Evolutionary conservation across 2,797 vertebrate genomes (phyloP).

Genomic region (Myotis vivesi): DNA sequence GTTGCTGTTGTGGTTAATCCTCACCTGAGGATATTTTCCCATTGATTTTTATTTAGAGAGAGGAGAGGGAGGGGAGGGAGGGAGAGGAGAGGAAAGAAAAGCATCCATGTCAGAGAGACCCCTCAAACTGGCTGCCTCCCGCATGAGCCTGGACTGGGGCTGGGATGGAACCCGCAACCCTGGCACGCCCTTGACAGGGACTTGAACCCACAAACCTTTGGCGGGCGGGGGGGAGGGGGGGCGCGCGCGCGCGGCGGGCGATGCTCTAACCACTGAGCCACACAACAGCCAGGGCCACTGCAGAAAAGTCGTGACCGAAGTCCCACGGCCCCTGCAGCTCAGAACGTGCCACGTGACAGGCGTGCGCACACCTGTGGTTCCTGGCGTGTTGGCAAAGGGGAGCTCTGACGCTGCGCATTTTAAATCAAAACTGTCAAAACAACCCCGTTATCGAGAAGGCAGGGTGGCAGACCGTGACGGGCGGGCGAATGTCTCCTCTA

Average conservation of each 20-base stretch:
- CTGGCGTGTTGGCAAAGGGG: neutral
- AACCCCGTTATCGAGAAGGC: neutral
- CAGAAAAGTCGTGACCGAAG: constrained; percentile 40
- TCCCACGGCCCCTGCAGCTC: constrained; percentile 7
- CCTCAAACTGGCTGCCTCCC: too few relatives aligned
- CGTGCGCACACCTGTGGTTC: neutral
- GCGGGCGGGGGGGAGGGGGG: too few relatives aligned
- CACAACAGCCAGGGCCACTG: neutral
- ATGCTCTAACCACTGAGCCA: neutral
- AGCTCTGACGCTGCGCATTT: neutral
- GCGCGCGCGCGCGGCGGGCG: too few relatives aligned
- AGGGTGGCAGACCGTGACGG: too few relatives aligned
- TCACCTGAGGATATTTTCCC: neutral
- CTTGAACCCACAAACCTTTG: neutral
- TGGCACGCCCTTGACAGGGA: neutral
- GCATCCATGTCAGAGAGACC: neutral
- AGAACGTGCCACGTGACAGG: neutral
- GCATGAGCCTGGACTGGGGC: neutral
- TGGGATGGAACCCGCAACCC: neutral
- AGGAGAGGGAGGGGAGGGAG: neutral
- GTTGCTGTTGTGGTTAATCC: neutral
- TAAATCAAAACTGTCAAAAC: neutral
- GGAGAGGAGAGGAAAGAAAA: too few relatives aligned
- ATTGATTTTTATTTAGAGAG: neutral
- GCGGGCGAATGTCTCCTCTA: neutral